Base-by-base conservation (phyloP, 2,888 invertebrate species). In the Parochlus steinenii region DNA sequence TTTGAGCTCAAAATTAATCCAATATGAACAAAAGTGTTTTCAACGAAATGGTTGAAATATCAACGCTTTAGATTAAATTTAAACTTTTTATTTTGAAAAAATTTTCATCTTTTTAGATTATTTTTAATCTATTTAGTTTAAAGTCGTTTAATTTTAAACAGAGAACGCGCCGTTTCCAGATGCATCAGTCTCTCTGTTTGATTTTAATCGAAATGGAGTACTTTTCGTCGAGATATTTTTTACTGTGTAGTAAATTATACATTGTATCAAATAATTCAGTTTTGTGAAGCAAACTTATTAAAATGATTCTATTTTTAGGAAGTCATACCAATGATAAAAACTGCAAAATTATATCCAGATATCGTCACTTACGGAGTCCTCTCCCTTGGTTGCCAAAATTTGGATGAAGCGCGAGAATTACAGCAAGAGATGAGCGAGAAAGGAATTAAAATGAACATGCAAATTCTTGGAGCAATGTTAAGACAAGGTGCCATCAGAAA, bases 311-410 rank as follows among this genome's bases (percentile, higher is more conserved):
- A 39, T 40, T 58, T 57, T 20, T 46, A 69, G 63, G 67, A 65
- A 45, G 69, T 77, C 1, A 55, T 66, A 34, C 47, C 58, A 10
- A 55, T 71, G 45, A 67, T 78, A 43, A 51, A 61, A 39, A 60
- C 62, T 12, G 68, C 69, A 31, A 61, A 56, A 35, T 52, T 80
- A 16, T 58, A 61, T 42, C 74, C 77, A 1, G 72, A 89, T 55
- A 65, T 87, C 44, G 67, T 82, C 46, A 92, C 92, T 0, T 93
- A 80, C 62, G 90, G 89, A 26, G 74, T 80, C 2, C 55, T 93
- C 39, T 79, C 92, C 1, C 56, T 89, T 47, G 71, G 80, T 8
- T 92, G 92, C 53, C 61, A 56, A 39, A 71, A 64, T 5, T 63
- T 65, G 43, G 62, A 65, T 19, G 67, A 71, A 46, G 81, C 77